phyloP scores from a whole-genome alignment of 2,113 vertebrate species.

The Falcunculus frontatus region DNA sequence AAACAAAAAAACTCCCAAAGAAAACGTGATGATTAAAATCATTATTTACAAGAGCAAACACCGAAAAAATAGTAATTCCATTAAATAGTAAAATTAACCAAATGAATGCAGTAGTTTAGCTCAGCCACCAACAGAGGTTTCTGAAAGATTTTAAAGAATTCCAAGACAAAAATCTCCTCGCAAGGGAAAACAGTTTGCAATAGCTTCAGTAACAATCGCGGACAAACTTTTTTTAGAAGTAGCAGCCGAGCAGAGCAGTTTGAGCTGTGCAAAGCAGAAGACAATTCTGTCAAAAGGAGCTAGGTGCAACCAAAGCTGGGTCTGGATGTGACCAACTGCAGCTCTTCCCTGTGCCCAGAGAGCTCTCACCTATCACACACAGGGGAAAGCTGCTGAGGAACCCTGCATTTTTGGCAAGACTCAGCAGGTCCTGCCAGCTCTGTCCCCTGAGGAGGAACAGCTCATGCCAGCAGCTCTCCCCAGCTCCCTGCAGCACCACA shows the following conservation, averaged over 20 bases:
- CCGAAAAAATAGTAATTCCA: background rate
- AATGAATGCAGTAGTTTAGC: background rate
- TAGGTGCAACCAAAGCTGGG: accelerated
- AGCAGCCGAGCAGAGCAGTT: background rate
- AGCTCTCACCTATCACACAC: accelerated
- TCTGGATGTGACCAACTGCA: background rate
- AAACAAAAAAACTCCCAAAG: background rate
- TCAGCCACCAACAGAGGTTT: background rate
- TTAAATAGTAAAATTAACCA: background rate
- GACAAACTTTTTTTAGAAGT: background rate
- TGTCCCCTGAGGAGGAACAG: background rate
- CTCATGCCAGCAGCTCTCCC: background rate
- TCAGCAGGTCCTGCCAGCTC: background rate
- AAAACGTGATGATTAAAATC: background rate
- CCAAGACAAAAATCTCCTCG: background rate
- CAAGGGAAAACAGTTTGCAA: background rate
- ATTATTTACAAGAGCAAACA: background rate
- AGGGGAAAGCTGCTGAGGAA: background rate
- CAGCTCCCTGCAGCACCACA: background rate
- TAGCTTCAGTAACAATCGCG: background rate
- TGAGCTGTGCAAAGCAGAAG: background rate
- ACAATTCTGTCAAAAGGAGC: background rate
- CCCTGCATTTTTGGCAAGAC: background rate
- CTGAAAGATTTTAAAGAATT: background rate
- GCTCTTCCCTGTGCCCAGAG: accelerated